Base-by-base conservation (phyloP, 2,797 vertebrate genomes). In the Philypnodon macrostomus region DNA sequence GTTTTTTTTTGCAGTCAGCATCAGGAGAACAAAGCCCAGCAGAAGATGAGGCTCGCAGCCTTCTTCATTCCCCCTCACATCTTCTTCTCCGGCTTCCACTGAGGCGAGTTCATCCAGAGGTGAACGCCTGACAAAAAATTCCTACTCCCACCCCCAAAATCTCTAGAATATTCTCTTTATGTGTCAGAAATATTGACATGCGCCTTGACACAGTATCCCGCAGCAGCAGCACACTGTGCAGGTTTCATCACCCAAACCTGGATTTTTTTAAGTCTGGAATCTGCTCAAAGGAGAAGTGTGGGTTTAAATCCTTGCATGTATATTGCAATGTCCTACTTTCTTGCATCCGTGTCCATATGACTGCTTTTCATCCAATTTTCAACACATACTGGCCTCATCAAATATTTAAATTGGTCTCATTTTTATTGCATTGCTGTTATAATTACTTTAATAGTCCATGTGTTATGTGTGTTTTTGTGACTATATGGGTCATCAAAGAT, bases 21-120 rank as follows among this genome's bases (percentile, higher is more conserved):
- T 73, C 60, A 68, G 19, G 37, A 68, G 75, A 81, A 82, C 79
- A 84, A 70, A 76, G 66, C 74, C 73, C n/a, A 75, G 76, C 63
- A 72, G 51, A 53, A 70, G 67, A 60, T 50, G 60, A 78, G 67
- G 49, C 45, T 61, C 50, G 63, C 65, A 36, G 55, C 31, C 48
- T 37, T 47, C 55, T 52, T 66, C 66, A 63, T 9, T 37, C 52
- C 50, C 55, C 52, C 63, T 47, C n/a, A n/a, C n/a, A n/a, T 58
- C 58, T 45, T 13, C 47, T 61, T 44, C 42, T 69, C 65, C 63
- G 47, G 47, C 38, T 55, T 53, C 57, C 35, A 67, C 65, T 58
- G 61, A 63, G 73, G 59, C 50, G 80, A 78, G 79, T 82, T 83
- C 82, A 84, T 84, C 79, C 74, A 82, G 74, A 81, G 82, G 83